phyloP scores from a whole-genome alignment of 1,140 invertebrate genomes.

The Camponotus pennsylvanicus region DNA sequence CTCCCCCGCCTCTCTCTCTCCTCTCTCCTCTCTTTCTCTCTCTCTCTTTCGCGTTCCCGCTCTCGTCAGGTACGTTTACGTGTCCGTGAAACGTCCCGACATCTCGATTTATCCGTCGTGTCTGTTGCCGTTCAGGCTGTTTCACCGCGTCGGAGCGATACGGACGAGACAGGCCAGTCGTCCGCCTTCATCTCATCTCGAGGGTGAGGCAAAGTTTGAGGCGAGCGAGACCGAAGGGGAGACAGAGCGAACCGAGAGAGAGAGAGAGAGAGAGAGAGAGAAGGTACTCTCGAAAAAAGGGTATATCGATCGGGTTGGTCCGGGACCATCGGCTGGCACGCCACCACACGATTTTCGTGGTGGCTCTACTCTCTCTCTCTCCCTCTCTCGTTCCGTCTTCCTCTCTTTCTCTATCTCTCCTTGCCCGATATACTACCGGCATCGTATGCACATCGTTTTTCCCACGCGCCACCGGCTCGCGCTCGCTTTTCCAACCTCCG shows the following conservation, averaged over 20 bases:
- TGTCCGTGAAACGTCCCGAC: slow-evolving; percentile 4
- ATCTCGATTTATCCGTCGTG: slow-evolving; percentile 27
- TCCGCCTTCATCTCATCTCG: not conserved
- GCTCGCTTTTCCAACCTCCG: slow-evolving; percentile 8
- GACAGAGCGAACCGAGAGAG: slow-evolving; percentile 10
- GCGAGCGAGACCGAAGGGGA: slow-evolving; percentile 30
- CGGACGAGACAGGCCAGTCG: not conserved
- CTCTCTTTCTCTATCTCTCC: not conserved
- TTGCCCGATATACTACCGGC: slow-evolving; percentile 35
- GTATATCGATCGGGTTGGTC: slow-evolving; percentile 82
- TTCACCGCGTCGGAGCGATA: slow-evolving; percentile 2
- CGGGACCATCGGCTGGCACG: slow-evolving; percentile 82
- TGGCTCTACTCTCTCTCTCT: slow-evolving; percentile 15
- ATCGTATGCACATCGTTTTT: slow-evolving; percentile 35
- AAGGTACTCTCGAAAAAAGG: slow-evolving; percentile 79
- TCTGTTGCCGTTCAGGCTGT: not conserved
- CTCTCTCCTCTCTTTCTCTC: not conserved
- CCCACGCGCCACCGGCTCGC: not conserved
- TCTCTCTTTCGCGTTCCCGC: not conserved
- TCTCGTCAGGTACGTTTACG: slow-evolving; percentile 54
- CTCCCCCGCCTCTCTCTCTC: not conserved
- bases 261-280: slow-evolving; percentile 60
- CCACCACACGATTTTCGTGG: slow-evolving; percentile 79
- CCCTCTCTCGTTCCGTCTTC: not conserved
- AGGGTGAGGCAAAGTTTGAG: slow-evolving; percentile 6